These are phyloP conservation scores for Torymus texanus DNA, from an alignment of 2,888 invertebrate species.

Conservation along the genomic window DNA sequence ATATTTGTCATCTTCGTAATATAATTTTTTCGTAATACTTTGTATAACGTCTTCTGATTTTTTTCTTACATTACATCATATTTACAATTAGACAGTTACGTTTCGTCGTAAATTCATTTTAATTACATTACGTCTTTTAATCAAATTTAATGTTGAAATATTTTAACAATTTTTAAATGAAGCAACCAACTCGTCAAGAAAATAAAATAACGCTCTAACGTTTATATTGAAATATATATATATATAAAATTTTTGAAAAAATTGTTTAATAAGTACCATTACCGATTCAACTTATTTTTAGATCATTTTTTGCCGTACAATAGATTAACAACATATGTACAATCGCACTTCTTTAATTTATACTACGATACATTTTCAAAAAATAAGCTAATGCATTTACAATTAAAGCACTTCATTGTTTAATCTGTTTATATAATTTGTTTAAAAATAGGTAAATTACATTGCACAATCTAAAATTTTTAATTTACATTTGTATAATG, in stretches of 20 bases:
- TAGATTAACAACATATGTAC: constrained; percentile 44
- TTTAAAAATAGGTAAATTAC: constrained; percentile 33
- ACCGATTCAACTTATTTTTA: constrained; percentile 38
- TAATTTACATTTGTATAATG: constrained; percentile 37
- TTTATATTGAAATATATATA: constrained; percentile 35
- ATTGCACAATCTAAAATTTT: constrained; percentile 32
- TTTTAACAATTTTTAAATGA: constrained; percentile 36
- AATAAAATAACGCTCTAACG: constrained; percentile 33
- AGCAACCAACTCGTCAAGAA: constrained; percentile 39
- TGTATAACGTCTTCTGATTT: constrained; percentile 40
- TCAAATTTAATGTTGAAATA: constrained; percentile 19
- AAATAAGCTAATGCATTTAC: constrained; percentile 33
- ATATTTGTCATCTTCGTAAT: constrained; percentile 29
- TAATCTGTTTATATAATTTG: background rate
- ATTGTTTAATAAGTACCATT: constrained; percentile 49
- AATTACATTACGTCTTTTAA: constrained; percentile 32
- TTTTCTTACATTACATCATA: constrained; percentile 36
- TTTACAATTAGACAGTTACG: constrained; percentile 44
- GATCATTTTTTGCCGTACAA: background rate
- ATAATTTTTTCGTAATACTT: constrained; percentile 51
- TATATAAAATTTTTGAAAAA: constrained; percentile 31
- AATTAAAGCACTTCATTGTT: constrained; percentile 20
- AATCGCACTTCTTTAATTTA: constrained; percentile 41
- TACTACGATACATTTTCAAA: constrained; percentile 21
- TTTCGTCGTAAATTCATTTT: constrained; percentile 25